Evolutionary conservation across 2,888 invertebrate species (phyloP), one percentile per base, ranked within the genome.

Genomic region (Auanema freiburgensis): DNA sequence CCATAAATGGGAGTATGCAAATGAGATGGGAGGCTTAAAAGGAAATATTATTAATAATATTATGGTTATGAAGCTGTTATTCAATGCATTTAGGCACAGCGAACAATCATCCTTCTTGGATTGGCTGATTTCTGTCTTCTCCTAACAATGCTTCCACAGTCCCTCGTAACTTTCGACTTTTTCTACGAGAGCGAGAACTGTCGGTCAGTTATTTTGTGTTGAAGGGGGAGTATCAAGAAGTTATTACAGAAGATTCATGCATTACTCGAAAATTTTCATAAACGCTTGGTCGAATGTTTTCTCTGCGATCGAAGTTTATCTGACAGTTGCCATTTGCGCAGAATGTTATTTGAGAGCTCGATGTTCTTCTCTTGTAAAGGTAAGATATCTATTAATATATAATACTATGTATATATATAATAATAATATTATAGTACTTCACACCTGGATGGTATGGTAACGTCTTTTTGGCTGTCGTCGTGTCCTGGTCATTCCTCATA

Each of bases 241-340:
- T 46, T 18, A 46, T 52, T 52, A 23, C 12, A 63, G 63, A 4
- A 40, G 63, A 21, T 58, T 63, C 33, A 41, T 63, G 18, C 63
- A 63, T 46, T 58, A 63, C 53, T 53, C 63, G 1, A 63, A 63
- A 33, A 44, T 63, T 0, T 11, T 49, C n/a, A 33, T 63, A 33
- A 63, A 63, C 52, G 57, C 63, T 5, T 58, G 52, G 57, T 50
- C 58, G n/a, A 63, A 63, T 24, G 16, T 58, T 42, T 63, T 63
- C 42, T 63, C 63, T 2, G 57, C 63, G 3, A 41, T 42, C n/a
- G 63, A 63, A 24, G 54, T 63, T 54, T 63, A 46, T 43, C 53
- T 63, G 43, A 63, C 63, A 11, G 43, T 63, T 16, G 24, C 58
- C 8, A 52, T 63, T 25, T 51, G 52, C 25, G n/a, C 54, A 23